Evolutionary conservation across 1,140 invertebrate species (phyloP).

Genomic region (Heliconius hermathena): DNA sequence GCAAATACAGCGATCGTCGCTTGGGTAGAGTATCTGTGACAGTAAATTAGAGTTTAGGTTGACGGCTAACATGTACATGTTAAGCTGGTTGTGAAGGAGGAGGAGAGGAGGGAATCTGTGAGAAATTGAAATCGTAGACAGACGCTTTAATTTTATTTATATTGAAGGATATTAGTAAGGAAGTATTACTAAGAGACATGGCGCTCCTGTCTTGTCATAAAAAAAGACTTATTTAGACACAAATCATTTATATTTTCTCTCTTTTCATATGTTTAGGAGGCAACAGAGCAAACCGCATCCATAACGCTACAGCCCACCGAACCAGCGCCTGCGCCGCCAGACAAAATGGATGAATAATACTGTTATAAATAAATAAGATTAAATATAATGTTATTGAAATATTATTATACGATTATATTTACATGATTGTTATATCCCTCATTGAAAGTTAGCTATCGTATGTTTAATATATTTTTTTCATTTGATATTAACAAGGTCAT

Average conservation of each 20-base stretch:
- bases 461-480: background rate
- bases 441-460: background rate
- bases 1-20: no score
- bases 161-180: no score
- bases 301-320: slow-evolving; percentile 49
- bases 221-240: no score
- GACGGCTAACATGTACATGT: no score
- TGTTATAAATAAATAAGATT: background rate
- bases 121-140: background rate
- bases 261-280: slow-evolving; percentile 32
- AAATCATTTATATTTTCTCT: no score
- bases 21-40: no score
- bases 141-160: no score
- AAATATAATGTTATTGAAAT: slow-evolving; percentile 4
- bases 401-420: background rate
- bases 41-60: no score
- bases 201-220: no score
- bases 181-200: no score
- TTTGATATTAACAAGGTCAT: no score
- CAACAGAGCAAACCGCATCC: slow-evolving; percentile 42
- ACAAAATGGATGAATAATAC: slow-evolving; percentile 29
- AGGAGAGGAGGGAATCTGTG: background rate
- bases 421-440: slow-evolving; percentile 1
- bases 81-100: no score
- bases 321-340: slow-evolving; percentile 54